A percentile compares a stretch with the other conserved stretches of the same genome.
Conservation (phyloP, 2,888 invertebrate species). For the Temnothorax unifasciatus region DNA sequence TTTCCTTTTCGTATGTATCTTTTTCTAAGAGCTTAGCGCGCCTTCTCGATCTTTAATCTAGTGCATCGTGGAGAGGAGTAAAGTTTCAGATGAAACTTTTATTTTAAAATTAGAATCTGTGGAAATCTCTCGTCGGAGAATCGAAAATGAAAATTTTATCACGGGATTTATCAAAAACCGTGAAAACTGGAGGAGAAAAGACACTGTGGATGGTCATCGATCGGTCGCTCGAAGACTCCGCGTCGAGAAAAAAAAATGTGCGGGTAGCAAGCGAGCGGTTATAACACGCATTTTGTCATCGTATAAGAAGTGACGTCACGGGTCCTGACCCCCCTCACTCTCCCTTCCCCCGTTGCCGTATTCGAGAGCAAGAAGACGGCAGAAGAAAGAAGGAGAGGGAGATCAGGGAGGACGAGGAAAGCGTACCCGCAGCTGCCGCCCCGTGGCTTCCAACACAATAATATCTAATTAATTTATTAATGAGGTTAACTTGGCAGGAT, state of each 20-base stretch:
- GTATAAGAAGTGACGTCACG: constrained; percentile 76
- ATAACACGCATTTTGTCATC: constrained; percentile 67
- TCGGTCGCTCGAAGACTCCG: constrained; percentile 37
- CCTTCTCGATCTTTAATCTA: background rate
- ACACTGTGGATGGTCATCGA: background rate
- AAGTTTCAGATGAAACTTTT: background rate
- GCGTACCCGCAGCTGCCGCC: constrained; percentile 84
- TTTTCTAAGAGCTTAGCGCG: background rate
- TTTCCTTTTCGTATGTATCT: background rate
- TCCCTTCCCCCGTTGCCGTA: background rate
- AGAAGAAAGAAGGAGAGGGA: constrained; percentile 27
- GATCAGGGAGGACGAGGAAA: constrained; percentile 58
- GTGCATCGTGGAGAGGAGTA: constrained; percentile 26
- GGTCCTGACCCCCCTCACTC: constrained; percentile 75
- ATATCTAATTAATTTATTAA: constrained; percentile 86
- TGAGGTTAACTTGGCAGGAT: constrained; percentile 86
- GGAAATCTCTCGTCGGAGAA: background rate
- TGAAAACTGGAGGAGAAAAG: background rate
- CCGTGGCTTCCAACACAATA: constrained; percentile 85
- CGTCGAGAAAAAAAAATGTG: constrained; percentile 61
- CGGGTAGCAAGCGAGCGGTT: constrained; percentile 55
- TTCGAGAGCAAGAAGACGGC: constrained; percentile 56
- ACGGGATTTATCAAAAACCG: background rate
- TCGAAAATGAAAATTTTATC: constrained; percentile 7
- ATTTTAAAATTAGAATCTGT: background rate